phyloP scores from a whole-genome alignment of 2,797 vertebrate genomes.

The Erpetoichthys calabaricus region DNA sequence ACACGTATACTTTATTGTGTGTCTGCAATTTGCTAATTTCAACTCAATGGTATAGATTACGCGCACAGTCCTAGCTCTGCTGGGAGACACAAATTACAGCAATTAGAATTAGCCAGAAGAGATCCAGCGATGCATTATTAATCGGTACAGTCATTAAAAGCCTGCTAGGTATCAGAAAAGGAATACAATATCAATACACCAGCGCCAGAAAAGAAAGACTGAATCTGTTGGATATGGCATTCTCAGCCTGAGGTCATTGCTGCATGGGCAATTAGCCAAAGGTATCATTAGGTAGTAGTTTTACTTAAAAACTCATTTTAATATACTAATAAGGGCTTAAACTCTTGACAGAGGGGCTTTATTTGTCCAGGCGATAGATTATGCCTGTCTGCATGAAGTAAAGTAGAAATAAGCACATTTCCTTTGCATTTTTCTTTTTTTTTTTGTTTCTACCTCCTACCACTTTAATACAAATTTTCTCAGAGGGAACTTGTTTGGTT shows the following conservation, averaged over 20 bases:
- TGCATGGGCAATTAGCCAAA: constrained; percentile 12
- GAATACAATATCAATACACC: constrained; percentile 51
- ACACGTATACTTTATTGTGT: constrained; percentile 21
- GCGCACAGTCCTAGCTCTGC: constrained; percentile 30
- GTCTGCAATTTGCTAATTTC: constrained; percentile 23
- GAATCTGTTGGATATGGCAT: constrained; percentile 10
- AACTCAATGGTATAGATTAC: constrained; percentile 32
- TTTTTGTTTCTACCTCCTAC: not conserved
- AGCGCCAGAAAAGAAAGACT: constrained; percentile 35
- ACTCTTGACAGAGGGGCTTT: not conserved
- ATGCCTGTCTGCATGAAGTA: not conserved
- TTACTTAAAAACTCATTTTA: constrained; percentile 13
- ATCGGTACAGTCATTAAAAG: constrained; percentile 58
- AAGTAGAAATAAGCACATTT: no score
- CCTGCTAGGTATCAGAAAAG: constrained; percentile 41
- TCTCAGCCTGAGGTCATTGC: constrained; percentile 23
- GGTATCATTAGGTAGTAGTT: constrained; percentile 11
- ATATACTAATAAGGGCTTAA: constrained; percentile 10
- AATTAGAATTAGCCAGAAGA: constrained; percentile 42
- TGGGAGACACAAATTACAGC: constrained; percentile 42
- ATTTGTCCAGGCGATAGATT: not conserved
- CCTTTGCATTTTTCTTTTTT: constrained; percentile 6
- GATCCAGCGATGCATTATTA: constrained; percentile 51
- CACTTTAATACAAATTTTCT: constrained; percentile 7
- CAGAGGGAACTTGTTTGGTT: not conserved